Conservation (phyloP, 2,113 vertebrate genomes). For the Pica pica region DNA sequence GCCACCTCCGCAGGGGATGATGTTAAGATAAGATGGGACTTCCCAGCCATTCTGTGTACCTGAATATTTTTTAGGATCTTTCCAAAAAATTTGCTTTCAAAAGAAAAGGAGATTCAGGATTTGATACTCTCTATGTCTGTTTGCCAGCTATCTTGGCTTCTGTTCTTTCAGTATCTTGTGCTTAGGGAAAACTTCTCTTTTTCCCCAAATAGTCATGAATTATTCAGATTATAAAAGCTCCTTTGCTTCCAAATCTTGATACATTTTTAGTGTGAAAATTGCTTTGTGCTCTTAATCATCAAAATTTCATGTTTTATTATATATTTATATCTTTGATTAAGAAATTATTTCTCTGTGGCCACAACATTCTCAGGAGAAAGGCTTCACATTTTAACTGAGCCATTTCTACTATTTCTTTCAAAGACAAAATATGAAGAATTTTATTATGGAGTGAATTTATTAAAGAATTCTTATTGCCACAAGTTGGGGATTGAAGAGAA, state of each 20-base stretch:
- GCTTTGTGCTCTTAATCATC: not conserved
- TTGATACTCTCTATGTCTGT: not conserved
- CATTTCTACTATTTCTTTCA: not conserved
- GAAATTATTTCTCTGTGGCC: not conserved
- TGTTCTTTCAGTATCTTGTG: not conserved
- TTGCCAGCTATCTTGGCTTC: not conserved
- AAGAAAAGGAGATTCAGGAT: not conserved
- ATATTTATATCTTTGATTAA: not conserved
- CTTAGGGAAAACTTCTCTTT: not conserved
- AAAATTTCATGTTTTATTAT: not conserved
- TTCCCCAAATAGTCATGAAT: not conserved
- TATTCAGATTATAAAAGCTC: slow-evolving; percentile 4
- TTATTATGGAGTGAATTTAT: slow-evolving; percentile 23
- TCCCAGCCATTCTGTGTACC: not conserved
- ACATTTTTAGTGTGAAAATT: not conserved
- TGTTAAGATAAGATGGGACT: not conserved
- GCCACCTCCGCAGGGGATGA: not conserved
- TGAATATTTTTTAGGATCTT: not conserved
- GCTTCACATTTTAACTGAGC: not conserved
- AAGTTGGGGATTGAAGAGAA: not conserved
- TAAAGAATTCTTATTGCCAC: not conserved
- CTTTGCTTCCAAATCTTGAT: not conserved
- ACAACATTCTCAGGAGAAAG: not conserved
- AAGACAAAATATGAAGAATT: slow-evolving; percentile 8
- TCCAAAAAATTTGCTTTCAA: not conserved